phyloP scores from a whole-genome alignment of 2,113 vertebrate species.

The Ciconia maguari region DNA sequence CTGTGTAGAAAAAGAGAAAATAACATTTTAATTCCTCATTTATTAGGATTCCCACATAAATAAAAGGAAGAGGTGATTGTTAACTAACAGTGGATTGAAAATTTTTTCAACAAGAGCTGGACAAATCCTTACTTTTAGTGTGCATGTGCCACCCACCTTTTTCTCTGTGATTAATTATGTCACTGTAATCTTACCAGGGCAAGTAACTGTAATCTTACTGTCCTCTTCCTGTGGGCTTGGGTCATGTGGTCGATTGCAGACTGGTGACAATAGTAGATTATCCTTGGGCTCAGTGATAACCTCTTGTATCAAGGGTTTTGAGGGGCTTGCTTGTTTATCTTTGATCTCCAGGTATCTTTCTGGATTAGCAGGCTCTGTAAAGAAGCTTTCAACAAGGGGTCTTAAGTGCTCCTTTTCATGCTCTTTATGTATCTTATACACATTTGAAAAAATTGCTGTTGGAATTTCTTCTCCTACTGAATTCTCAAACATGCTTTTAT shows the following conservation, averaged over 20 bases:
- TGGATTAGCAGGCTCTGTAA: not conserved
- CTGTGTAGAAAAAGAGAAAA: not conserved
- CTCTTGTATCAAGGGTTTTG: conserved; percentile 63
- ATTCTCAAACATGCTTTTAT: not conserved
- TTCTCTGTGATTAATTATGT: not conserved
- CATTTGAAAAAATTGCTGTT: conserved; percentile 29
- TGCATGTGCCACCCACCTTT: not conserved
- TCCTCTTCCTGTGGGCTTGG: not conserved
- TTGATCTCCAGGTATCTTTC: not conserved
- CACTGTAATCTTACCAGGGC: not conserved
- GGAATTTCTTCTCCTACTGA: not conserved
- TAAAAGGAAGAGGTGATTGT: not conserved
- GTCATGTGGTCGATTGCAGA: not conserved
- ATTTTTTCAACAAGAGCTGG: not conserved
- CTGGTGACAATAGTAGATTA: not conserved
- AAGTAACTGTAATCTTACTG: not conserved
- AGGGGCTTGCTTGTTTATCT: not conserved
- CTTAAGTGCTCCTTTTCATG: not conserved
- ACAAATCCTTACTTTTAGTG: not conserved
- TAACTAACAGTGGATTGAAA: not conserved
- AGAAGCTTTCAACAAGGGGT: conserved; percentile 15
- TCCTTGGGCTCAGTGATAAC: not conserved
- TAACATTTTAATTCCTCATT: not conserved
- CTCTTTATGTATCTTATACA: not conserved
- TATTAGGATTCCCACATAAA: not conserved